phyloP scores from a whole-genome alignment of 2,888 invertebrate genomes.

The Aphidoletes aphidimyza region DNA sequence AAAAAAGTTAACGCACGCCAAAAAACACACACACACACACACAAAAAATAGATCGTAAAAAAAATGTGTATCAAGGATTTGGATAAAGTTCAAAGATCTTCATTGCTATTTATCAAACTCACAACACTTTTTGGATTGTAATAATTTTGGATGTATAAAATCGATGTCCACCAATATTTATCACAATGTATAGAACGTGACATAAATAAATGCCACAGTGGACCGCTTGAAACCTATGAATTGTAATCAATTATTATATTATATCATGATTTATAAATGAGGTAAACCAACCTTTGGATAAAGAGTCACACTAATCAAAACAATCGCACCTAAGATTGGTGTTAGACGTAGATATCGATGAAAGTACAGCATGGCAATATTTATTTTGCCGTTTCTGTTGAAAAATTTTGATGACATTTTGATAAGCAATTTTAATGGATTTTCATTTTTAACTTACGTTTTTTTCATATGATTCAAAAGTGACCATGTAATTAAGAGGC shows the following conservation, averaged over 20 bases:
- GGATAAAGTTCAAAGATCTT: not conserved
- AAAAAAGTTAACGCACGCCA: conserved; percentile 55
- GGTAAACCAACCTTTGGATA: not conserved
- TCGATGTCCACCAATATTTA: conserved; percentile 55
- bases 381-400: not conserved
- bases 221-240: no score
- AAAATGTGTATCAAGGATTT: no score
- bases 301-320: not conserved
- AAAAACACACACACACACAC: no score
- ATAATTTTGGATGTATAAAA: conserved; percentile 55
- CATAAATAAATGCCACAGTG: conserved; percentile 3
- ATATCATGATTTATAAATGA: not conserved
- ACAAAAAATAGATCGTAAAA: no score
- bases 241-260: not conserved
- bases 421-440: not conserved
- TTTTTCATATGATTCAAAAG: conserved; percentile 31
- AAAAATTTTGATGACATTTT: not conserved
- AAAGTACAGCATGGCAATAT: not conserved
- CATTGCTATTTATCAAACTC: not conserved
- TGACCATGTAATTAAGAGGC: conserved; percentile 52
- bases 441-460: not conserved
- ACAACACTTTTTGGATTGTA: conserved; percentile 36
- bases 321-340: conserved; percentile 11
- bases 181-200: not conserved
- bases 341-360: conserved; percentile 55